phyloP scores from a whole-genome alignment of 2,113 vertebrate species.

The Nestor notabilis region DNA sequence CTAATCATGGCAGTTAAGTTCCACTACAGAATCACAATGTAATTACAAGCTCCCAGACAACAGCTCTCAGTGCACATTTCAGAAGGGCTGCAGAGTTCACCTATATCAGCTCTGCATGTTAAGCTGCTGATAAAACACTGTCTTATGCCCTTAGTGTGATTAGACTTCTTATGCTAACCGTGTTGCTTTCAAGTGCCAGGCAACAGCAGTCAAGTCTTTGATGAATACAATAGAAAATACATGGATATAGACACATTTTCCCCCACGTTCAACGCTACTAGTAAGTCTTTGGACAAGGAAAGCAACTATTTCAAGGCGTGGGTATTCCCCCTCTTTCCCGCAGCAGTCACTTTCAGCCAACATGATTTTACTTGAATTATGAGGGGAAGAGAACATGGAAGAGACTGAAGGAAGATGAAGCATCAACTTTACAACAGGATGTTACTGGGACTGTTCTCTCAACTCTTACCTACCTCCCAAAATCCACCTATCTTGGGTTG shows the following conservation, averaged over 20 bases:
- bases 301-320: not conserved
- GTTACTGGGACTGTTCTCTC: not conserved
- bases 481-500: not conserved
- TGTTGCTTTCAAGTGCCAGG: not conserved
- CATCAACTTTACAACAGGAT: not conserved
- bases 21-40: not conserved
- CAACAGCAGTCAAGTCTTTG: not conserved
- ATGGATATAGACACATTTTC: not conserved
- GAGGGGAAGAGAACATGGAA: not conserved
- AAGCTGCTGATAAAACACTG: not conserved
- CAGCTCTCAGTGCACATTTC: not conserved
- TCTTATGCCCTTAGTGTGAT: accelerated
- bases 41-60: not conserved
- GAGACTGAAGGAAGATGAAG: not conserved
- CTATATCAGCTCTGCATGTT: not conserved
- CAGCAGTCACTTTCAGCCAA: not conserved
- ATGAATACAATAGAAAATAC: not conserved
- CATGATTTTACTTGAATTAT: not conserved
- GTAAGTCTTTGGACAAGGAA: not conserved
- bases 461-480: not conserved
- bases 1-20: not conserved
- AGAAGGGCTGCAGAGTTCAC: not conserved
- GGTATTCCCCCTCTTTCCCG: not conserved
- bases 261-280: not conserved
- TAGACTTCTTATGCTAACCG: accelerated